Conservation (phyloP, 2,797 vertebrate species). For the Fringilla coelebs region DNA sequence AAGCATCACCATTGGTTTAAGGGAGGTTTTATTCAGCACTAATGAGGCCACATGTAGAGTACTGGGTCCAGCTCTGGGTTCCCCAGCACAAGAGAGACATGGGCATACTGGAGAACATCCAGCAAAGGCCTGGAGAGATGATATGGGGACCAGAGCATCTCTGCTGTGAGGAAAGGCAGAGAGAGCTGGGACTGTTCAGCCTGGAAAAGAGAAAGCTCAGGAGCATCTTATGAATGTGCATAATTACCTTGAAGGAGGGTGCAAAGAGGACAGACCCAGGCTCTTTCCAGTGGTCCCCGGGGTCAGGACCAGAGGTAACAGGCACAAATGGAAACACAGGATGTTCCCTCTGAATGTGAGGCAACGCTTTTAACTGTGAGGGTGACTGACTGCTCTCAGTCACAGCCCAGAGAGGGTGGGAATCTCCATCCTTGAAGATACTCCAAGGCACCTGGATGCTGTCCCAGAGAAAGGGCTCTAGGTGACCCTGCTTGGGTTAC, state of each 20-base stretch:
- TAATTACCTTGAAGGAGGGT: not conserved
- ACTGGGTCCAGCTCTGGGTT: not conserved
- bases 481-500: not conserved
- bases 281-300: not conserved
- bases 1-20: not conserved
- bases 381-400: not conserved
- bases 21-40: not conserved
- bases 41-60: not conserved
- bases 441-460: not conserved
- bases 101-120: not conserved
- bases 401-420: not conserved
- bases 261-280: not conserved
- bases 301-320: rapidly evolving
- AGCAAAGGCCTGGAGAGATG: not conserved
- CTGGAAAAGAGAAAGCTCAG: not conserved
- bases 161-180: not conserved
- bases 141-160: not conserved
- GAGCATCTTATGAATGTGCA: not conserved
- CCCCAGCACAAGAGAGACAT: not conserved
- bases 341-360: not conserved
- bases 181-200: not conserved
- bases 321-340: not conserved
- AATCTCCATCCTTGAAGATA: not conserved
- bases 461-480: not conserved
- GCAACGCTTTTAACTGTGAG: not conserved